Evolutionary conservation across 2,113 vertebrate species (phyloP).

Genomic region (Pantherophis guttatus): DNA sequence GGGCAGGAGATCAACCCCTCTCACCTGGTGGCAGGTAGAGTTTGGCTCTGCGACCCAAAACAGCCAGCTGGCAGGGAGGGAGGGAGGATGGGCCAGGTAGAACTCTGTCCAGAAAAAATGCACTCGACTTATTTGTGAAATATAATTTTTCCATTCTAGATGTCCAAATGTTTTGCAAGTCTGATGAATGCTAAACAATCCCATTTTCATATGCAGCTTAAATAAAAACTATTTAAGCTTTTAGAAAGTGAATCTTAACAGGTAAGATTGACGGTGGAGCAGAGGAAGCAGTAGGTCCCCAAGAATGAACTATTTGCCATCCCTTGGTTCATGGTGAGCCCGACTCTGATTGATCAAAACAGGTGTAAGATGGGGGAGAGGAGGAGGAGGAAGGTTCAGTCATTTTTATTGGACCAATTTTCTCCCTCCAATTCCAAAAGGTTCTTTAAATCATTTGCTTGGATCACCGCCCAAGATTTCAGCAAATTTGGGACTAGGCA

Average conservation of each 20-base stretch:
- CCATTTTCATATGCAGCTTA: neutral
- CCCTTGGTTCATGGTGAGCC: neutral
- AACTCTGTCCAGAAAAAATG: neutral
- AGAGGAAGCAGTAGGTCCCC: neutral
- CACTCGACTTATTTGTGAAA: neutral
- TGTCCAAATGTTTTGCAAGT: neutral
- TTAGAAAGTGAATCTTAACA: neutral
- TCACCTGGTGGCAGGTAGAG: neutral
- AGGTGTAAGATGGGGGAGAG: neutral
- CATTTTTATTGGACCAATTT: slow-evolving; percentile 62
- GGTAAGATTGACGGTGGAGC: neutral
- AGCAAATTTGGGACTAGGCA: slow-evolving; percentile 59
- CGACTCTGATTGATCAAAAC: neutral
- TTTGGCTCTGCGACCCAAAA: neutral
- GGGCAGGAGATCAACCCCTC: neutral
- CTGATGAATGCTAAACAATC: neutral
- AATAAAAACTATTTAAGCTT: neutral
- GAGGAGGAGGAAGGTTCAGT: slow-evolving; percentile 1
- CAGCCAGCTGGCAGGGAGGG: neutral
- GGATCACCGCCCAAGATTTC: slow-evolving; percentile 61
- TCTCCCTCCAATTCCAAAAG: slow-evolving; percentile 22
- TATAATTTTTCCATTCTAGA: neutral
- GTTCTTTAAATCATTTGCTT: slow-evolving; percentile 57
- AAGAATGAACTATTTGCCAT: neutral
- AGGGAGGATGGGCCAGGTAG: neutral